Evolutionary conservation across 2,888 invertebrate species (phyloP).

Genomic region (Amiota minor): DNA sequence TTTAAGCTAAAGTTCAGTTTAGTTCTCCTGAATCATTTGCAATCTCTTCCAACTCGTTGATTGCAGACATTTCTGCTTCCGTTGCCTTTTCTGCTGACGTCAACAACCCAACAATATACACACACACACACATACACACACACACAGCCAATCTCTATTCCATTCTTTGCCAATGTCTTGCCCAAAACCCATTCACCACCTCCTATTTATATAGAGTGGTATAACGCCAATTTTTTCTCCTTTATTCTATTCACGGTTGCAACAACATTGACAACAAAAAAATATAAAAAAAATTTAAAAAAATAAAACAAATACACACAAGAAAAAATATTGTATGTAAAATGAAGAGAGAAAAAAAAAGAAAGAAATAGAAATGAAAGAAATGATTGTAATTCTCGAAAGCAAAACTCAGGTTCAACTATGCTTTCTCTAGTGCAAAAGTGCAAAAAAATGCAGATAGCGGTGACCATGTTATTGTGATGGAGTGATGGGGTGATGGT

Average conservation of each 20-base stretch:
- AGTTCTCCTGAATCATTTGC: too few relatives aligned
- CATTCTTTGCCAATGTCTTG: not conserved
- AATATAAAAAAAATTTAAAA: not conserved
- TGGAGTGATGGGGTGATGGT: too few relatives aligned
- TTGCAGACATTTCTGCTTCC: not conserved
- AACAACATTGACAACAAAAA: slow-evolving; percentile 10
- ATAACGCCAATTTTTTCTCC: not conserved
- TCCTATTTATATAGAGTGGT: not conserved
- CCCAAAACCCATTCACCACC: too few relatives aligned
- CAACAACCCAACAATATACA: not conserved
- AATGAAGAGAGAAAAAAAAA: not conserved
- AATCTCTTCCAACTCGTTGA: slow-evolving; percentile 6
- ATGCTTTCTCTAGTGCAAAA: too few relatives aligned
- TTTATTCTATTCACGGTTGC: slow-evolving; percentile 1
- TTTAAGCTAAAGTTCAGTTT: not conserved
- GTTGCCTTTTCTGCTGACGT: not conserved
- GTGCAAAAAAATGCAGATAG: too few relatives aligned
- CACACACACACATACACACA: too few relatives aligned
- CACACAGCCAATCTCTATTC: not conserved
- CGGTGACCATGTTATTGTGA: too few relatives aligned
- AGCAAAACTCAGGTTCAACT: too few relatives aligned
- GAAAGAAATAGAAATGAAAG: slow-evolving; percentile 1
- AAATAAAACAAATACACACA: slow-evolving; percentile 4
- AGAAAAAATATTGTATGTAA: not conserved
- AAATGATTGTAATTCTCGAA: not conserved